Percentiles rank a stretch among this genome's conserved stretches.
phyloP scores from a whole-genome alignment of 2,888 invertebrate genomes.

The Agrochola lychnidis region DNA sequence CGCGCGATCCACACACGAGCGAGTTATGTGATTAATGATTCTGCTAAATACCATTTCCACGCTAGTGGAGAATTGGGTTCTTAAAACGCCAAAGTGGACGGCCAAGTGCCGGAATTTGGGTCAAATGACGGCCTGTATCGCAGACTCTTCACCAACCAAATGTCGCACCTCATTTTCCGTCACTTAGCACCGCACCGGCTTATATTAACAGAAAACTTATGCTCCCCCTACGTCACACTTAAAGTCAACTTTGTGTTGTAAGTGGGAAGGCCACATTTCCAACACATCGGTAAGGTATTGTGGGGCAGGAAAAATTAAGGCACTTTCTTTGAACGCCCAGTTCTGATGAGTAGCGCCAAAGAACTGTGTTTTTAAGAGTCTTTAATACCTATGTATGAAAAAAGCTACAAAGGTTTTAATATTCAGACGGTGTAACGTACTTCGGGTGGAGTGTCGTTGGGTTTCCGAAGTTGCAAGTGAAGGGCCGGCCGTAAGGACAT shows the following conservation, averaged over 20 bases:
- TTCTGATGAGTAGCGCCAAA: slow-evolving; percentile 80
- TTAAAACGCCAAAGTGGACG: slow-evolving; percentile 74
- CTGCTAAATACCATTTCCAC: slow-evolving; percentile 59
- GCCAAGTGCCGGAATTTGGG: slow-evolving; percentile 79
- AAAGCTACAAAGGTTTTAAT: slow-evolving; percentile 83
- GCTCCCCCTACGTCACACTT: slow-evolving; percentile 12
- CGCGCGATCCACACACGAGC: slow-evolving; percentile 53
- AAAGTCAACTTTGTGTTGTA: slow-evolving; percentile 65
- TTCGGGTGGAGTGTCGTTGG: slow-evolving; percentile 81
- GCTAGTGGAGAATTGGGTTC: slow-evolving; percentile 72
- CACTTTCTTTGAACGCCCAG: slow-evolving; percentile 76
- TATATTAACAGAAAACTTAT: slow-evolving; percentile 70
- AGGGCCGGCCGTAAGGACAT: slow-evolving; percentile 74
- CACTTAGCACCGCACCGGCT: slow-evolving; percentile 76
- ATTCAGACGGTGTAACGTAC: slow-evolving; percentile 82
- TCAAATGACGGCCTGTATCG: slow-evolving; percentile 82
- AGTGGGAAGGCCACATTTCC: slow-evolving; percentile 54
- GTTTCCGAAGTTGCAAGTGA: slow-evolving; percentile 73
- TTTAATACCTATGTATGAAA: slow-evolving; percentile 80
- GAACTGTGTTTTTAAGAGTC: slow-evolving; percentile 80
- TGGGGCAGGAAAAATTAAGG: slow-evolving; percentile 63
- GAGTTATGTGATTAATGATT: slow-evolving; percentile 64
- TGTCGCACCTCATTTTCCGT: slow-evolving; percentile 86
- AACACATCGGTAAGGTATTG: slow-evolving; percentile 34
- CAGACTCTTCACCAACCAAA: slow-evolving; percentile 77